Base-by-base conservation (phyloP, 1,140 invertebrate genomes). In the Drosophila funebris region DNA sequence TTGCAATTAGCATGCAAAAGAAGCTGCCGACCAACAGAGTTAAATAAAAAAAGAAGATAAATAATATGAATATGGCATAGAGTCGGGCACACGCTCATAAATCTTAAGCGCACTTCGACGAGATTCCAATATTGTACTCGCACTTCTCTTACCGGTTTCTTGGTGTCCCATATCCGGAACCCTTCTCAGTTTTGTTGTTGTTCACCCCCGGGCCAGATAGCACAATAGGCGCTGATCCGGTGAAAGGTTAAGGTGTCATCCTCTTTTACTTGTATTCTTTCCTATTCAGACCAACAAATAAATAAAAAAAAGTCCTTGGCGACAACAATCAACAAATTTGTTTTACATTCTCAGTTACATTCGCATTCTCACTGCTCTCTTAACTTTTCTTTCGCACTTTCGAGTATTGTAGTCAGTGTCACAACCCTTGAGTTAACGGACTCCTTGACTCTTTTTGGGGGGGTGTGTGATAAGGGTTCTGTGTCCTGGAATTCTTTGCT, bases 321-420 rank as follows among this genome's bases (percentile, higher is more conserved):
- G 63, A 61, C 58, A 84, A 84, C 81, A 85, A 84, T 85, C 84
- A 85, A 73, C 81, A 87, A 87, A 85, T 85, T 85, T 85, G 81
- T 81, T 81, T 85, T 76, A 83, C 75, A 73, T 84, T 79, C 67
- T 56, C 73, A 50, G 24, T 58, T 58, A 46, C 36, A 48, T 46
- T 58, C 39, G 2, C 16, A 7, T 9, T 48, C 29, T 36, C 7
- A 57, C 24, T 70, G 70, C 52, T 70, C 46, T 64, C 60, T 53
- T 16, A 50, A 27, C 56, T 13, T 33, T 46, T 54, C 52, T 52
- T 77, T 31, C 54, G 33, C 33, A 36, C 33, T 36, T 36, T 9
- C 33, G n/a, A 36, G 33, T 36, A 13, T 50, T 43, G 60, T 56
- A 53, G 64, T 67, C 48, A 82, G 52, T 66, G 64, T 62, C 67